phyloP scores from a whole-genome alignment of 2,113 vertebrate species.

The Megaptera novaeangliae region DNA sequence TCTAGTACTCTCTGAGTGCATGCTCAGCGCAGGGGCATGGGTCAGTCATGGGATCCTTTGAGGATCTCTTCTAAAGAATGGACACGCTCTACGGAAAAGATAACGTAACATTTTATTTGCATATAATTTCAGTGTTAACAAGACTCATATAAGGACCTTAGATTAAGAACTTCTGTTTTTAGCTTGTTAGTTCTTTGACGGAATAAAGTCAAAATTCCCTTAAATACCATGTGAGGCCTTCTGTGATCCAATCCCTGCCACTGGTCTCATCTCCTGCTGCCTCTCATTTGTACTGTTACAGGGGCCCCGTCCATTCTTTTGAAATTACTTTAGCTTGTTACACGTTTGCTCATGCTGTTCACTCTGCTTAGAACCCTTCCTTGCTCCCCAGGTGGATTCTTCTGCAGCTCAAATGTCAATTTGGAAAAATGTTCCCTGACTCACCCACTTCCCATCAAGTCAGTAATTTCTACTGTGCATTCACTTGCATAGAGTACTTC shows the following conservation, averaged over 20 bases:
- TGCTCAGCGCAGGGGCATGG: not conserved
- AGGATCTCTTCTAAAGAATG: not conserved
- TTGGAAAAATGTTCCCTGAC: not conserved
- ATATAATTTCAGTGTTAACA: slow-evolving; percentile 6
- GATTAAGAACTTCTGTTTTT: not conserved
- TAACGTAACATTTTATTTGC: not conserved
- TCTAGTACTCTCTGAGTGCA: not conserved
- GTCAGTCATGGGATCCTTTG: not conserved
- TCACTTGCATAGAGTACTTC: not conserved
- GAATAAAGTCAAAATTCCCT: not conserved
- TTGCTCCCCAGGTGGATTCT: not conserved
- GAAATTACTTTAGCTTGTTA: not conserved
- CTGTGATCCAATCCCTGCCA: not conserved
- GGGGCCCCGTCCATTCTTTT: not conserved
- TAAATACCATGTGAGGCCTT: not conserved
- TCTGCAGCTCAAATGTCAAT: not conserved
- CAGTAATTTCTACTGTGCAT: not conserved
- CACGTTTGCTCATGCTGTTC: not conserved
- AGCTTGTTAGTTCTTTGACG: not conserved
- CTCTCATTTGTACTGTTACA: not conserved
- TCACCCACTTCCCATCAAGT: not conserved
- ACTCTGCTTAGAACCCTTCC: not conserved
- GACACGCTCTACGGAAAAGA: not conserved
- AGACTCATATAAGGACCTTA: not conserved
- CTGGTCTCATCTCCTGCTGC: not conserved